Base-by-base conservation (phyloP, 2,888 invertebrate species). In the Nephrocerus scutellatus region DNA sequence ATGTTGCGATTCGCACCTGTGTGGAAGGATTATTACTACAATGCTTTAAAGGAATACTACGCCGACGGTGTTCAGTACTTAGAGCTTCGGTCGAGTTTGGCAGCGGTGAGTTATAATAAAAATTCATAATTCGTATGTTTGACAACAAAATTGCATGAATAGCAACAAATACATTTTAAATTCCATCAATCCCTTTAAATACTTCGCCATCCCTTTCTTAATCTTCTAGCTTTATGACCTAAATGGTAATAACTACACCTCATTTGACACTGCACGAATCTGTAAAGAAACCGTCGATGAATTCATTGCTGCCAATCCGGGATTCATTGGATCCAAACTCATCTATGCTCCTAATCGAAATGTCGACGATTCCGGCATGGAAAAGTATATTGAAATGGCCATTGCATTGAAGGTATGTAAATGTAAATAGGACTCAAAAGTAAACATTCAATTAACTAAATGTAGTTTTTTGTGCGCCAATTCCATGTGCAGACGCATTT, bases 41-140 rank as follows among this genome's bases (percentile, higher is more conserved):
- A 76, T 43, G 77, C 75, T 0, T 61, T 85, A 2, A 62, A 70
- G 43, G 75, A 77, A 44, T 74, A 80, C 36, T 72, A 73, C 51
- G 73, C 75, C 5, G 82, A 84, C 53, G 81, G 81, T 39, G 71
- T 84, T 1, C 74, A 80, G 62, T 84, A 84, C 47, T 55, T 82
- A 14, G 85, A 85, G 63, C 66, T 84, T 3, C 70, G 85, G 33
- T 72, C 77, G n/a, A 62, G 75, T 1, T 59, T 85, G 18, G 77
- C 80, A 0, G 54, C 43, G 43, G 68, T 68, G 45, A 46, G 56
- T 53, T n/a, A 5, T 6, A 29, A 19, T 21, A 15, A n/a, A 30
- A 22, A n/a, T 30, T 12, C 14, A 6, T 16, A 20, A 20, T 28
- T 26, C 7, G n/a, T 29, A 16, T 14, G 6, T 25, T 36, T 31